These are phyloP conservation scores for Phoxinus dragarum DNA, from an alignment of 2,797 vertebrate genomes.

Conservation along the genomic window DNA sequence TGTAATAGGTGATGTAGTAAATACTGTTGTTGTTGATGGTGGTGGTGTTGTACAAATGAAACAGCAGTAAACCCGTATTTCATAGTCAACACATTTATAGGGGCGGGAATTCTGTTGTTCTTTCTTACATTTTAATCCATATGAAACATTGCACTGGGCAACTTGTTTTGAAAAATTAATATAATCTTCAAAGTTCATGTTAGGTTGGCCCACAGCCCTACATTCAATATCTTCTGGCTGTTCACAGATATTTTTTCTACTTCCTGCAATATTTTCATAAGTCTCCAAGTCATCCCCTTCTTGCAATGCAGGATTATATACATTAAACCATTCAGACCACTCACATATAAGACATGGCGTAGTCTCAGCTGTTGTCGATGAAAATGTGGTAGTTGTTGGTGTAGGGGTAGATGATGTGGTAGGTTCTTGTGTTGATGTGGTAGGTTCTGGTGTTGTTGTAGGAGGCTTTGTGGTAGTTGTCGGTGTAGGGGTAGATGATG, in stretches of 20 bases:
- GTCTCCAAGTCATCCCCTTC: conserved; percentile 75
- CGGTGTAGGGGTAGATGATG: conserved; percentile 27
- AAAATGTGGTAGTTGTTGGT: background rate
- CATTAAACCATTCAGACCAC: conserved; percentile 78
- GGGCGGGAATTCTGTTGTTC: conserved; percentile 46
- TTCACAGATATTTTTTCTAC: conserved; percentile 63
- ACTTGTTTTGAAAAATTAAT: background rate
- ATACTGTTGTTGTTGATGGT: background rate
- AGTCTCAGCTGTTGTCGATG: background rate
- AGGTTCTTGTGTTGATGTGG: background rate
- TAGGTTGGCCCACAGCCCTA: background rate
- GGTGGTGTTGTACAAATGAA: background rate
- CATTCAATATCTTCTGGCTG: conserved; percentile 66
- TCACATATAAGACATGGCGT: conserved; percentile 64
- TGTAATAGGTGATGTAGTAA: background rate
- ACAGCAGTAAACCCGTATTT: conserved; percentile 71
- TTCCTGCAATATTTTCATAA: conserved; percentile 72
- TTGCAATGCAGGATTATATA: conserved; percentile 16
- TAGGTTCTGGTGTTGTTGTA: background rate
- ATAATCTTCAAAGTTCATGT: conserved; percentile 55
- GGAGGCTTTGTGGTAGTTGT: background rate
- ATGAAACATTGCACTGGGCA: conserved; percentile 63
- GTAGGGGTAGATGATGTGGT: background rate
- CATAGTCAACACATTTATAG: conserved; percentile 70
- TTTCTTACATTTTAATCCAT: conserved; percentile 70